Evolutionary conservation across 2,888 invertebrate genomes (phyloP), one percentile per base, ranked within the genome.

Genomic region (Quadriops clusia): DNA sequence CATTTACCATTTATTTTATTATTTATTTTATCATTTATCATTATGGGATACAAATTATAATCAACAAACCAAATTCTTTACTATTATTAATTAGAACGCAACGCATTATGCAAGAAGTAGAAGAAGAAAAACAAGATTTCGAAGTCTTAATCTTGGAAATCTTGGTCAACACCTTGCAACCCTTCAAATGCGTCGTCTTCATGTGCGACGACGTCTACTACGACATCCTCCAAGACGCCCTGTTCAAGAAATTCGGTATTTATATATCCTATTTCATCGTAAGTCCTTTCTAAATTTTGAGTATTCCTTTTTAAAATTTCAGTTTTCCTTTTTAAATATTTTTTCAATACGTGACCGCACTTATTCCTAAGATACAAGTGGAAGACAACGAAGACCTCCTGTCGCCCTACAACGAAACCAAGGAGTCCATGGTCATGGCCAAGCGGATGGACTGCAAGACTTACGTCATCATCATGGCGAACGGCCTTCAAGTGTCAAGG

Each of bases 391-490:
- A 81, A 44, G 78, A 80, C 50, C 51, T 80, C 2, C 46, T 71
- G 3, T 65, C 72, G 1, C 80, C 80, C 0, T 67, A 69, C 41
- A 70, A 64, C 41, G 56, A 65, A 17, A 73, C 74, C 0, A 51
- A 76, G 39, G 63, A 68, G 36, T 61, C 72, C 1, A 49, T 81
- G 32, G 51, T 65, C 15, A 64, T 67, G 42, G 68, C 73, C 4
- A 71, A 71, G 46, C 64, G 63, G 36, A 68, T 72, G 29, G 75
- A 77, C 12, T 86, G 86, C 50, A 73, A 76, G 44, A 60, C 74
- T 3, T 80, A 83, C 46, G 56, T 83, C 16, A 71, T 85, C 36
- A 63, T 84, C 6, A 56, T 84, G 12, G 63, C 80, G 0, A 84
- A 84, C 56, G 84, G 77, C 1, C 50, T 73, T 28, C 78, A 85